These are phyloP conservation scores for Sphecodes monilicornis DNA, from an alignment of 2,888 invertebrate species.

Conservation along the genomic window DNA sequence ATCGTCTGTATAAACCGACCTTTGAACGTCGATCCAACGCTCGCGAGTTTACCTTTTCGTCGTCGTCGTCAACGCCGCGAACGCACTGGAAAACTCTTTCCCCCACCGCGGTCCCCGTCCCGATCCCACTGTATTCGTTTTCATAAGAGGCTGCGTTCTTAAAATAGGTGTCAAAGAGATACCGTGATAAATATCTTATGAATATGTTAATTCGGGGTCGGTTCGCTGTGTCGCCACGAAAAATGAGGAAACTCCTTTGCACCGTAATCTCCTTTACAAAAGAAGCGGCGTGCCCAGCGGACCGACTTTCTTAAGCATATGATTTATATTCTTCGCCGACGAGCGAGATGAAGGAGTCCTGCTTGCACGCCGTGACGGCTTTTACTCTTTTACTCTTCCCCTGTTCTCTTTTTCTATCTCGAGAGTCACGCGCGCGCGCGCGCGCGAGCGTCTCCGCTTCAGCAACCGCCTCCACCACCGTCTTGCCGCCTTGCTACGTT, in stretches of 20 bases:
- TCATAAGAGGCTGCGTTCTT: conserved; percentile 61
- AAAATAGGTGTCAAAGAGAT: conserved; percentile 68
- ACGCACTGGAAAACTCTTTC: not conserved
- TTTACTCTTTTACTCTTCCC: conserved; percentile 33
- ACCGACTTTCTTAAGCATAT: conserved; percentile 65
- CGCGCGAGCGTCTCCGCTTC: not conserved
- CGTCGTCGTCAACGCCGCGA: not conserved
- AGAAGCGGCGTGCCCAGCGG: conserved; percentile 42
- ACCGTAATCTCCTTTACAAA: conserved; percentile 68
- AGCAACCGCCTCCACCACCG: no score
- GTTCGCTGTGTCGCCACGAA: conserved; percentile 39
- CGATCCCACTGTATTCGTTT: conserved; percentile 60
- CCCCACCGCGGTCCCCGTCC: not conserved
- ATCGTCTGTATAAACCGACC: no score
- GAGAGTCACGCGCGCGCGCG: not conserved
- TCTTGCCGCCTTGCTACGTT: conserved; percentile 8
- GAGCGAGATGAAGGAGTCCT: conserved; percentile 52
- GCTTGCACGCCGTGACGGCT: conserved; percentile 28
- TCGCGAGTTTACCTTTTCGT: not conserved
- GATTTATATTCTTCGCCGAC: conserved; percentile 67
- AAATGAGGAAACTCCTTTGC: conserved; percentile 69
- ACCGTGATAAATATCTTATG: conserved; percentile 73
- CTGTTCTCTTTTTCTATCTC: not conserved
- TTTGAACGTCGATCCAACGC: not conserved
- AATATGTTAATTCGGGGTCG: conserved; percentile 66